Evolutionary conservation across 2,888 invertebrate species (phyloP), one percentile per base, ranked within the genome.

Genomic region (Ametastegia equiseti): DNA sequence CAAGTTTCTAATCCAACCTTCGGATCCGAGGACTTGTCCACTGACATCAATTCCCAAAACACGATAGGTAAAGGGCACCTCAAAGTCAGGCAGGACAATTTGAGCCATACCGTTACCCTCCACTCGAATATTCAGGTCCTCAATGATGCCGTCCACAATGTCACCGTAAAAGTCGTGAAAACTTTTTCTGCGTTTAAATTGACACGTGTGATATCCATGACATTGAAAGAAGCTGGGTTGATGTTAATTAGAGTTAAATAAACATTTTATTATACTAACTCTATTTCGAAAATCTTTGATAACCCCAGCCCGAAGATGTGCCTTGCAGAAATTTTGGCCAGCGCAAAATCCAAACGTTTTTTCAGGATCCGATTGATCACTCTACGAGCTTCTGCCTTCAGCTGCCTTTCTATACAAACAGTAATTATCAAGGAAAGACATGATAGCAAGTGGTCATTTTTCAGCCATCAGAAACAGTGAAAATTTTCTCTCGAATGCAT

Each of bases 1-100:
- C 47, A 71, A 47, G 71, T 71, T 47, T 30, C 47, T 71, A 47
- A 47, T 9, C 47, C 45, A 30, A 45, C 71, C 71, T 15, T 45
- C 9, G n/a, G 47, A 27, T 15, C 15, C 71, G 7, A 27, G 27
- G 9, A 71, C 47, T 23, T 19, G 45, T 71, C 15, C 45, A 47
- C n/a, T 27, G 13, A 47, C 7, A 30, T 13, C 23, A n/a, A 15
- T 4, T n/a, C 45, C 42, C 47, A 30, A 9, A 11, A 71, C 15
- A 13, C 15, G 23, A 47, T 71, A 45, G 15, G 71, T 23, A 45
- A 71, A 71, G 47, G 71, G 45, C 27, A 71, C 6, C 23, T 71
- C 71, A 9, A 71, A 3, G 23, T 71, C 71, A n/a, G 71, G 71
- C 15, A 71, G 7, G 23, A 5, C n/a, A 23, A 47, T 5, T 47